A percentile compares a stretch with the other conserved stretches of the same genome.
Conservation (phyloP, 2,888 invertebrate genomes). For the Melieria picta region DNA sequence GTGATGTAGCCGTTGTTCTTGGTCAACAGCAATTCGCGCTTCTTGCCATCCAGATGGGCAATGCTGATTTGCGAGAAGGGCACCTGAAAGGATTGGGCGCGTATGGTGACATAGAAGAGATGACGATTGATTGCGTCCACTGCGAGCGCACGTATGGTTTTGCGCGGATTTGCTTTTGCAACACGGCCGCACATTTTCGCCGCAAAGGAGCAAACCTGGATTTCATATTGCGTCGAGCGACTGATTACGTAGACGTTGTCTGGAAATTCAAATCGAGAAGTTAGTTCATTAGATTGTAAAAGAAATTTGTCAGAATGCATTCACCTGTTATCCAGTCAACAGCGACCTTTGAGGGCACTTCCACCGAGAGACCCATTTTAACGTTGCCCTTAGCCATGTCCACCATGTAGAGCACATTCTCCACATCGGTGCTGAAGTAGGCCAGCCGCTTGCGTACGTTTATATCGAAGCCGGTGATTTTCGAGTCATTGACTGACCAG, state of each 20-base stretch:
- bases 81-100: constrained; percentile 64
- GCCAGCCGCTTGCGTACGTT: constrained; percentile 64
- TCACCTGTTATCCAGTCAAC: constrained; percentile 78
- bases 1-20: constrained; percentile 62
- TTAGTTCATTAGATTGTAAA: not conserved
- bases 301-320: not conserved
- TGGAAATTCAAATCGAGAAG: constrained; percentile 6
- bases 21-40: constrained; percentile 64
- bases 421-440: constrained; percentile 68
- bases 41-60: constrained; percentile 69
- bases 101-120: constrained; percentile 71
- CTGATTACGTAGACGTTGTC: constrained; percentile 76
- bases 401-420: constrained; percentile 65
- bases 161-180: constrained; percentile 67
- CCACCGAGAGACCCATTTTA: constrained; percentile 61
- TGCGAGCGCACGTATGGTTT: constrained; percentile 71
- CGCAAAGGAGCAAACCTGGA: constrained; percentile 70
- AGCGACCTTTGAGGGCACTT: constrained; percentile 70
- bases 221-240: constrained; percentile 58
- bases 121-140: constrained; percentile 72
- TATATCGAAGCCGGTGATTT: constrained; percentile 70
- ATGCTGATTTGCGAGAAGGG: constrained; percentile 69
- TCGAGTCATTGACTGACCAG: constrained; percentile 66
- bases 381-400: constrained; percentile 60
- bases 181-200: constrained; percentile 70